Percentiles rank a stretch among this genome's conserved stretches.
These are phyloP conservation scores for Antheraea assamensis DNA, from an alignment of 2,888 invertebrate genomes.

Conservation along the genomic window DNA sequence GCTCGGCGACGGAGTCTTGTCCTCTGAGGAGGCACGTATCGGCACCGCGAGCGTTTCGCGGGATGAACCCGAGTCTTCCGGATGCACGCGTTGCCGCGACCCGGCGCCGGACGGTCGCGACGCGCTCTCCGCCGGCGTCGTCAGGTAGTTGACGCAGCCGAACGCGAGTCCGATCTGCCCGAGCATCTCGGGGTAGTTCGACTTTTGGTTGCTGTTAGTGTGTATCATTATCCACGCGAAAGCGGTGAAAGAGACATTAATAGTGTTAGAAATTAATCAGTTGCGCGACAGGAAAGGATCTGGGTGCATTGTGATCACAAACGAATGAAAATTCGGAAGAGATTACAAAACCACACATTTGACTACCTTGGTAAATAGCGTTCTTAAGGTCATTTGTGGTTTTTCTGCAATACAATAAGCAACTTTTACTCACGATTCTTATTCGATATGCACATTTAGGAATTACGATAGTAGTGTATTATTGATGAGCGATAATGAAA, in stretches of 20 bases:
- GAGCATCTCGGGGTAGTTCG: slow-evolving; percentile 80
- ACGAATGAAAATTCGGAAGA: slow-evolving; percentile 31
- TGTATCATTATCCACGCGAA: slow-evolving; percentile 53
- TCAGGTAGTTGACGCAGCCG: slow-evolving; percentile 78
- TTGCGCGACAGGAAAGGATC: slow-evolving; percentile 17
- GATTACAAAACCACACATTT: slow-evolving; percentile 60
- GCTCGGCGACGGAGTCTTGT: slow-evolving; percentile 63
- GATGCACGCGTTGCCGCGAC: slow-evolving; percentile 70
- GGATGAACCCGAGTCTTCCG: slow-evolving; percentile 68
- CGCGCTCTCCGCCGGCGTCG: slow-evolving; percentile 58
- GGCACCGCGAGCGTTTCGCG: slow-evolving; percentile 29
- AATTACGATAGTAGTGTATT: slow-evolving; percentile 32
- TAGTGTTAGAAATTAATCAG: slow-evolving; percentile 39
- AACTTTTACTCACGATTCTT: slow-evolving; percentile 37
- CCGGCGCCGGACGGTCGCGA: slow-evolving; percentile 28
- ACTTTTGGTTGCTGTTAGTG: slow-evolving; percentile 75
- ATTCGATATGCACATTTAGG: slow-evolving; percentile 24
- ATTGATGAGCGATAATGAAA: slow-evolving; percentile 36
- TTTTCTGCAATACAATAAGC: slow-evolving; percentile 76
- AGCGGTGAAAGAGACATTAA: slow-evolving; percentile 56
- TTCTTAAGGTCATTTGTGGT: slow-evolving; percentile 81
- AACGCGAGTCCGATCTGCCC: slow-evolving; percentile 79
- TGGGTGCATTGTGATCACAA: slow-evolving; percentile 24
- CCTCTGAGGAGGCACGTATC: slow-evolving; percentile 40
- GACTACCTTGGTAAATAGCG: slow-evolving; percentile 77